phyloP scores from a whole-genome alignment of 2,113 vertebrate species.

The Halichoerus grypus region DNA sequence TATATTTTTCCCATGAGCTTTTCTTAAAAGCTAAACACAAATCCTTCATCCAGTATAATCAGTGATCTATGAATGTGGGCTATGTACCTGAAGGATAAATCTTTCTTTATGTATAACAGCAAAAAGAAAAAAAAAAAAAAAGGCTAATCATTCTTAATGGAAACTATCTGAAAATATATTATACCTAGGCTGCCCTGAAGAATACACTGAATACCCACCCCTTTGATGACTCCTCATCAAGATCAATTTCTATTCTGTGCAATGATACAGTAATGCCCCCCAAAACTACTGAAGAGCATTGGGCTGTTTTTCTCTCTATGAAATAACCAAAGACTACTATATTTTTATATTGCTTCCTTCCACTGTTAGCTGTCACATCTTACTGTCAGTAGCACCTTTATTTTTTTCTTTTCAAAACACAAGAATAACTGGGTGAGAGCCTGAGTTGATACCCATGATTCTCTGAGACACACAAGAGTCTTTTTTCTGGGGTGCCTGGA shows the following conservation, averaged over 20 bases:
- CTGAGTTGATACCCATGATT: slow-evolving; percentile 56
- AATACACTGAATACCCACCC: slow-evolving; percentile 36
- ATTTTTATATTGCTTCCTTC: slow-evolving; percentile 63
- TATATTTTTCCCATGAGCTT: not conserved
- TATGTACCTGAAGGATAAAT: not conserved
- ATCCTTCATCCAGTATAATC: slow-evolving; percentile 24
- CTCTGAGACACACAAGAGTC: slow-evolving; percentile 46
- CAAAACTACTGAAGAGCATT: slow-evolving; percentile 3
- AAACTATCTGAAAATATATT: slow-evolving; percentile 66
- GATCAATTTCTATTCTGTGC: slow-evolving; percentile 66
- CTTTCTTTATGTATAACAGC: slow-evolving; percentile 45
- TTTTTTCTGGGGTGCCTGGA: not conserved
- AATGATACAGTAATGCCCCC: slow-evolving; percentile 51
- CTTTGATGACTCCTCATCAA: slow-evolving; percentile 60
- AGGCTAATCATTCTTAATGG: not conserved
- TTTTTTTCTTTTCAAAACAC: slow-evolving; percentile 67
- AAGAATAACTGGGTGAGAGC: slow-evolving; percentile 70
- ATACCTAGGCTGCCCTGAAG: slow-evolving; percentile 8
- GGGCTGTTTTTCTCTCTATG: slow-evolving; percentile 8
- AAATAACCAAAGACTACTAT: slow-evolving; percentile 60
- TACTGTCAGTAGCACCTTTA: slow-evolving; percentile 69
- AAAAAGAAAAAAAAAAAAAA: not conserved
- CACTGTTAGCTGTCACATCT: slow-evolving; percentile 64
- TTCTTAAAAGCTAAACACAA: slow-evolving; percentile 33
- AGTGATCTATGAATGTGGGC: slow-evolving; percentile 28